Base-by-base conservation (phyloP, 2,113 vertebrate genomes). In the Entomyzon cyanotis region DNA sequence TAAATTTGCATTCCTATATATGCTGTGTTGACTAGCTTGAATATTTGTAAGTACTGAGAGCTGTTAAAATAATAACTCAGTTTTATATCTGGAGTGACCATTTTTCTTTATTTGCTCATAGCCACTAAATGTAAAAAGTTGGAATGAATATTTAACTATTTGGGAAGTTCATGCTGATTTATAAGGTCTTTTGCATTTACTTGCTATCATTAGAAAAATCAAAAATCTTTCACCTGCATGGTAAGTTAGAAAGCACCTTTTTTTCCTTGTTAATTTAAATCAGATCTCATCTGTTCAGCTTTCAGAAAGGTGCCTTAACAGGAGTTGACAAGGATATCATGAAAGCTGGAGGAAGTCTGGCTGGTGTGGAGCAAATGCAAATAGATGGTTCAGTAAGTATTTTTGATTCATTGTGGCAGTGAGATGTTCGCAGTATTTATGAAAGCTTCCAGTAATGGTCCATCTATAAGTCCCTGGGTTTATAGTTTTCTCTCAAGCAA, bases 301-400 rank as follows among this genome's bases (percentile, higher is more conserved):
- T 99, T 39, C 96, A 96, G n/a, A 98, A 98, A 94, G 98, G 98
- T 73, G 98, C 99, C 63, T 93, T 99, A 73, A 98, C 97, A n/a
- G 98, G 98, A 85, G 97, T 98, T 97, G 98, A 97, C 41, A 99
- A 98, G 95, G 98, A 99, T 97, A 95, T 98, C 49, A 98, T 98
- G 97, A 99, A 99, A 97, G 98, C 98, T 31, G 98, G 99, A 93
- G 98, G 98, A 60, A 99, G 98, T 90, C 98, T 99, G 8, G 98
- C 98, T 69, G 99, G 99, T 82, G 98, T 99, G 84, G 99, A 99
- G 95, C 99, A 99, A 65, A 99, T 99, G 99, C 98, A 98, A 25
- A 98, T 99, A 55, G 99, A 99, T 96, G 95, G 95, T 87, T 98
- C 98, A 35, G 99, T 99, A 95, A 98, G 98, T 98, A 39, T 37